Base-by-base conservation (phyloP, 1,140 invertebrate species). In the Whitmania pigra region DNA sequence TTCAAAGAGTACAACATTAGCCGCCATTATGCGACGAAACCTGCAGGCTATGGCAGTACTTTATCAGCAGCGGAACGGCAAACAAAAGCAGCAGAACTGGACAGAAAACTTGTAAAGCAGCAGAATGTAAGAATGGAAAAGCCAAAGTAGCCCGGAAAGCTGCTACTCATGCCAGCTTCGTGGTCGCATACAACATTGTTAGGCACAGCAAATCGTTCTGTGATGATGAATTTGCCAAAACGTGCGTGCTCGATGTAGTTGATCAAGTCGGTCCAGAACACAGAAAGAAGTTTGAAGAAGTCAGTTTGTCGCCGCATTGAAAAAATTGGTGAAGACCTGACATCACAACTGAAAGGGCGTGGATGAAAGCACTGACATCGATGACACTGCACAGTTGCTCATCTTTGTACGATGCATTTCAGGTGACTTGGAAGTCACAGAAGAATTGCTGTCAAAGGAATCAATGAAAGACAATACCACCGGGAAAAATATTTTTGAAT, bases 1-100 rank as follows among this genome's bases (percentile, higher is more conserved):
- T 68, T 77, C 73, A 78, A 80, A 74, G 76, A 79, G 77, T 78
- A 77, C 74, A 80, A 78, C 73, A 71, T 78, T 20, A 79, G 78
- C 69, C 73, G 74, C 71, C 74, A 77, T 75, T 77, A 78, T 74
- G 75, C 78, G 69, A 73, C 54, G 18, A 73, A 74, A 63, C 74
- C 74, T 74, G 43, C 36, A 69, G 53, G 53, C 40, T 72, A 66
- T 72, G 54, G 57, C 43, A 72, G 53, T 63, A 29, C 22, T 25
- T 72, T 72, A 63, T 63, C 71, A 22, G 22, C 11, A 40, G 25
- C 40, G 17, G 71, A 72, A 63, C 53, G 40, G 31, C 40, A 40
- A 36, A 72, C 53, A 29, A 60, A 31, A 66, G 55, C 40, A 31
- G 36, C 40, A 53, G 71, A 72, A 72, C 55, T 72, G 40, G 31